Percentiles rank a stretch among this genome's conserved stretches.
Conservation (phyloP, 1,140 invertebrate species). For the Pseudachorutes palmiensis region DNA sequence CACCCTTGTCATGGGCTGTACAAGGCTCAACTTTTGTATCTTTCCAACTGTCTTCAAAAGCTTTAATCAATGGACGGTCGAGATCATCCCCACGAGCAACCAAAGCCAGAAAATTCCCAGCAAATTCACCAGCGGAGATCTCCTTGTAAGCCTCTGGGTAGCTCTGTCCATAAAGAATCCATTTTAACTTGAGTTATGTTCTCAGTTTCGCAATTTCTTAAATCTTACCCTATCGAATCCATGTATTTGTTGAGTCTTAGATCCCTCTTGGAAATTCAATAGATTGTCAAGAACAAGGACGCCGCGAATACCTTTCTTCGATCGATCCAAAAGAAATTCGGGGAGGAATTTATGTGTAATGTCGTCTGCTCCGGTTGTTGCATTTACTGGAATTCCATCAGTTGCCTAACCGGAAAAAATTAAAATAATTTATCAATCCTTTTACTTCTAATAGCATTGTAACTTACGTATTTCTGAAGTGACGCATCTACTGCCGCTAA, state of each 20-base stretch:
- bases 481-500: slow-evolving; percentile 23
- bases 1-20: no score
- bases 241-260: background rate
- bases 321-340: slow-evolving; percentile 7
- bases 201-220: background rate
- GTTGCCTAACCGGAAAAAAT: background rate
- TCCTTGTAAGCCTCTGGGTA: slow-evolving; percentile 18
- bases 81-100: slow-evolving; percentile 15
- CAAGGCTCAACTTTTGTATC: background rate
- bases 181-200: background rate
- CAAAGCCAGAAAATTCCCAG: slow-evolving; percentile 24
- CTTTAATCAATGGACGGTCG: slow-evolving; percentile 11
- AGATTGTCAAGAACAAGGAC: slow-evolving; percentile 30
- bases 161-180: slow-evolving; percentile 10
- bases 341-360: slow-evolving; percentile 21
- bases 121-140: slow-evolving; percentile 13
- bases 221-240: slow-evolving; percentile 20
- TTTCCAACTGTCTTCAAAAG: slow-evolving; percentile 18
- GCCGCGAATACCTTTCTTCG: slow-evolving; percentile 23
- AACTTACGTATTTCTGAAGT: slow-evolving; percentile 27
- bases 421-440: background rate
- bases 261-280: slow-evolving; percentile 20
- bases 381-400: background rate
- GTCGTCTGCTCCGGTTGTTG: slow-evolving; percentile 13
- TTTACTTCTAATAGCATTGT: background rate